Base-by-base conservation (phyloP, 2,113 vertebrate species). In the Dermatemys mawii region DNA sequence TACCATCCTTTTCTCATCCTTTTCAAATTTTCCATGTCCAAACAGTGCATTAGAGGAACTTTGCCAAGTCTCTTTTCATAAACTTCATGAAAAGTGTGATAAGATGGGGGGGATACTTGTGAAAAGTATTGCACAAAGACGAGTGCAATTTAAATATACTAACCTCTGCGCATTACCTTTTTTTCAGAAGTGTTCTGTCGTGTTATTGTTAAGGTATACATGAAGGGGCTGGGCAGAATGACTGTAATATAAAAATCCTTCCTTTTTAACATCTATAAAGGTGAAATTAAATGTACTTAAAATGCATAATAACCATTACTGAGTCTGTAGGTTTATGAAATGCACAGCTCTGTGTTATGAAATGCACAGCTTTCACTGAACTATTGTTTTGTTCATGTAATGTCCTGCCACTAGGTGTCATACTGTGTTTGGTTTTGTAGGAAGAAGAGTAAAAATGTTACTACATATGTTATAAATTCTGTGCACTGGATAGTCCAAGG, bases 331-430 rank as follows among this genome's bases (percentile, higher is more conserved):
- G 53, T 11, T 32, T 55, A 49, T 1, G 60, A 51, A 11, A 24
- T 9, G 8, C 35, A 19, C 54, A 81, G 80, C 57, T 12, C 35
- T 84, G 26, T 49, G 14, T 32, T 55, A 49, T 1, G 60, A 51
- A 11, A 24, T 9, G 8, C 35, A 19, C 54, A 81, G 80, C 83
- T 48, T 81, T 46, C 75, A 26, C 76, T 27, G 57, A 78, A 50
- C 80, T 88, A 27, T 11, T 0, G 1, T 32, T 49, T 35, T 32
- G 10, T 27, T 70, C n/a, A 10, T 70, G 35, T 70, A 63, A 35
- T 82, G 78, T 26, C 88, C 54, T 92, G 82, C 96, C 96, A 92
- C 94, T 97, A 96, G 96, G 90, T 96, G 96, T 97, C 96, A 95
- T 87, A 96, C 94, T 78, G 2, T 55, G 82, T 94, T 53, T 51